Evolutionary conservation across 1,140 invertebrate species (phyloP).

Genomic region (Neuroterus valhalla): DNA sequence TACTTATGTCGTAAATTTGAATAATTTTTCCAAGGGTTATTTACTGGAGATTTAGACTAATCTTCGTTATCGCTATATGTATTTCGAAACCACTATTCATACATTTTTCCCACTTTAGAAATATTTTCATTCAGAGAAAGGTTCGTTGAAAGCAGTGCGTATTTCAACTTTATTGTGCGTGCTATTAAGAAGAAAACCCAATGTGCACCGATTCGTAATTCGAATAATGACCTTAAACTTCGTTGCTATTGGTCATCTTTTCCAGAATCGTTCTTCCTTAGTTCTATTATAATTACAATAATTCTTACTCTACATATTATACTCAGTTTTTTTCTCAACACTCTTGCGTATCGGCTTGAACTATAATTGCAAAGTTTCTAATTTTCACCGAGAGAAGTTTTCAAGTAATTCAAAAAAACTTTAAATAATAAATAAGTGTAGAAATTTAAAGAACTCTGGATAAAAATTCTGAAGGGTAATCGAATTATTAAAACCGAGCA

Average conservation of each 20-base stretch:
- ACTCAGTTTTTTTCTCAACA: constrained; percentile 12
- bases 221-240: not conserved
- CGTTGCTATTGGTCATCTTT: not conserved
- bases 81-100: not conserved
- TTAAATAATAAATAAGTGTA: not conserved
- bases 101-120: constrained; percentile 3
- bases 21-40: not conserved
- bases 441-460: too few species aligned
- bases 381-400: too few species aligned
- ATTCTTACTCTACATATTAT: not conserved
- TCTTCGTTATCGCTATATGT: too few species aligned
- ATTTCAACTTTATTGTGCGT: constrained; percentile 27
- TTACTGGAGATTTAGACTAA: not conserved
- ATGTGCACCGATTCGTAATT: constrained; percentile 17
- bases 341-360: not conserved
- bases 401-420: not conserved
- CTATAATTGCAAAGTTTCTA: constrained; percentile 15
- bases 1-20: not conserved
- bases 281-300: not conserved
- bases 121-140: constrained; percentile 7
- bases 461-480: too few species aligned
- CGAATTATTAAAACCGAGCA: too few species aligned
- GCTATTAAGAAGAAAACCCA: constrained; percentile 23
- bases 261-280: not conserved
- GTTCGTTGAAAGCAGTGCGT: constrained; percentile 23